Evolutionary conservation across 2,797 vertebrate genomes (phyloP).

Genomic region (Psittacula derbiana): DNA sequence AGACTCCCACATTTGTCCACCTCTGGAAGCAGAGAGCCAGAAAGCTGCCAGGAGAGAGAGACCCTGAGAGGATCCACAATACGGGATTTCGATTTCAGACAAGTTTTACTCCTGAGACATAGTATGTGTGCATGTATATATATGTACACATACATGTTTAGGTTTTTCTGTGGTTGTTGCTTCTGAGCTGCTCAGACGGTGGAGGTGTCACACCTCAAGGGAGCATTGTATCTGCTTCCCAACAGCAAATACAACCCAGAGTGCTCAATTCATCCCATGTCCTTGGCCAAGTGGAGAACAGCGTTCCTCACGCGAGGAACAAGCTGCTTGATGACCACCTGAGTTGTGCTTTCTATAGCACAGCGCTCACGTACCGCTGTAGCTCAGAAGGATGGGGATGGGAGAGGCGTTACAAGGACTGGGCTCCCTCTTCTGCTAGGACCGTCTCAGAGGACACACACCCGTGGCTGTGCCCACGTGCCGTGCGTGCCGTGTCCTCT

Average conservation of each 20-base stretch:
- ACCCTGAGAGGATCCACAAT: not conserved
- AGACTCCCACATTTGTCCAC: not conserved
- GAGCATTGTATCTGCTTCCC: not conserved
- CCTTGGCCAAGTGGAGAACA: not conserved
- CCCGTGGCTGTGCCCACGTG: not conserved
- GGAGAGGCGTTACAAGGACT: not conserved
- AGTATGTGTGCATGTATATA: not conserved
- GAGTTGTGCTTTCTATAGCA: not conserved
- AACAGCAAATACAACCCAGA: not conserved
- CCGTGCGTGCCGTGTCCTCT: no score
- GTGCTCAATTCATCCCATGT: not conserved
- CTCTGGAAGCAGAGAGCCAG: not conserved
- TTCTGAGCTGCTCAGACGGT: not conserved
- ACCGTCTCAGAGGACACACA: not conserved
- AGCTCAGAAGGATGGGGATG: not conserved
- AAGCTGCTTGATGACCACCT: not conserved
- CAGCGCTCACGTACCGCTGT: not conserved
- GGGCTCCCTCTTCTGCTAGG: not conserved
- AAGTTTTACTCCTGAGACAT: not conserved
- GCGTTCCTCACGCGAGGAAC: accelerated
- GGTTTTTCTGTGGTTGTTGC: not conserved
- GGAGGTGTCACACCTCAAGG: not conserved
- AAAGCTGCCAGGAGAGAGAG: not conserved
- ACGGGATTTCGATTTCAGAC: not conserved
- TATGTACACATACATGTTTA: not conserved